Conservation (phyloP, 2,888 invertebrate species). For the Leptura quadrifasciata region DNA sequence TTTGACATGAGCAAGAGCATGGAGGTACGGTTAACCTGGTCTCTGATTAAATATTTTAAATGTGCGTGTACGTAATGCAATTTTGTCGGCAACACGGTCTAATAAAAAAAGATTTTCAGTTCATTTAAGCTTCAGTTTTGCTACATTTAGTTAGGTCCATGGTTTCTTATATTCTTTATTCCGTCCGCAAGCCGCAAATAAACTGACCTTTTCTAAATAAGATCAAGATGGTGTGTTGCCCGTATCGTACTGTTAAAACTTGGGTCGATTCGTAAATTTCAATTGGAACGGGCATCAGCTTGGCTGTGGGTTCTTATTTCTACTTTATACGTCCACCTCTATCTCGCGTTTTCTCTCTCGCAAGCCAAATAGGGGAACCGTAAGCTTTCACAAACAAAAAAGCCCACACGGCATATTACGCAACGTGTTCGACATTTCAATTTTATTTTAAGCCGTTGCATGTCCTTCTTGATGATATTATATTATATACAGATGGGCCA, state of each 20-base stretch:
- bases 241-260: slow-evolving; percentile 63
- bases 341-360: slow-evolving; percentile 24
- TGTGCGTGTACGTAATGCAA: not conserved
- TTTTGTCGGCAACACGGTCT: not conserved
- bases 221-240: slow-evolving; percentile 61
- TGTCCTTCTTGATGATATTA: slow-evolving; percentile 27
- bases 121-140: slow-evolving; percentile 28
- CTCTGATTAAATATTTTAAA: slow-evolving; percentile 17
- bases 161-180: slow-evolving; percentile 57
- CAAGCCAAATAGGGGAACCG: slow-evolving; percentile 33
- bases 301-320: slow-evolving; percentile 45
- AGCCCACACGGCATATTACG: slow-evolving; percentile 26
- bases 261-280: slow-evolving; percentile 66
- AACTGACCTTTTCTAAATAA: slow-evolving; percentile 68
- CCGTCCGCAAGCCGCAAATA: slow-evolving; percentile 64
- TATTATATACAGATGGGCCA: slow-evolving; percentile 2
- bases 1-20: not conserved
- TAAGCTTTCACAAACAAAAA: slow-evolving; percentile 37
- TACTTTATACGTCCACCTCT: slow-evolving; percentile 35
- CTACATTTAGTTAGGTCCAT: slow-evolving; percentile 27
- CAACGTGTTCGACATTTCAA: slow-evolving; percentile 42
- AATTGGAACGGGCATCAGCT: slow-evolving; percentile 61
- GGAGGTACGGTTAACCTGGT: not conserved
- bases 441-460: slow-evolving; percentile 33
- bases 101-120: slow-evolving; percentile 29